Base-by-base conservation (phyloP, 2,113 vertebrate genomes). In the Haliaeetus leucogaster region DNA sequence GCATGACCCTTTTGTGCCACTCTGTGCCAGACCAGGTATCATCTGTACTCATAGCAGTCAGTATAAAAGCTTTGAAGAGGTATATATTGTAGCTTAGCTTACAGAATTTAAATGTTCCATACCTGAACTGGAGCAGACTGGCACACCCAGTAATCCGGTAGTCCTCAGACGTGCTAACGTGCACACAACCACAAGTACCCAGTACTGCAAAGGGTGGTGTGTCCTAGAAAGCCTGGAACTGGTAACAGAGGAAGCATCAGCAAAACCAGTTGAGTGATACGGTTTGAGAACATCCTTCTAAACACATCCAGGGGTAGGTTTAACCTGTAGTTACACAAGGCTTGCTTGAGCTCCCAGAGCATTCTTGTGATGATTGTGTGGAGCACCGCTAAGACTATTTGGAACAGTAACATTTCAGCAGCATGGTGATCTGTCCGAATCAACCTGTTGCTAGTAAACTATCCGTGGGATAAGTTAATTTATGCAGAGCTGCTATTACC, bases 191-290 rank as follows among this genome's bases (percentile, higher is more conserved):
- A 59, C n/a, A 67, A 30, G 5, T 36, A 45, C 10, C 11, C 14
- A 21, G 15, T 21, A 32, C 15, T 77, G 62, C 43, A 65, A 40
- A 77, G 38, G 53, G 5, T 38, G 42, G 23, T 30, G 23, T n/a
- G 56, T 59, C 26, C 43, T 20, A 43, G 66, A 38, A 66, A 62
- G 34, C 21, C n/a, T 65, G 59, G 27, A 59, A 34, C 56, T 56
- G 42, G 1, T 89, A 70, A 43, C 23, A 63, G 27, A 76, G 42
- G 38, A 78, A 78, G 9, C 21, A 55, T 67, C n/a, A 43, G 53
- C 14, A 61, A 78, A 84, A 66, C 7, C 0, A 0, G 5, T 47
- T 38, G 21, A 79, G 61, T 48, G 36, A 47, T 56, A 16, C 0
- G 0, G 32, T 36, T 92, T 68, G 43, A 90, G 73, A 79, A 61